Evolutionary conservation across 2,113 vertebrate species (phyloP).

Genomic region (Actenoides lindsayi): DNA sequence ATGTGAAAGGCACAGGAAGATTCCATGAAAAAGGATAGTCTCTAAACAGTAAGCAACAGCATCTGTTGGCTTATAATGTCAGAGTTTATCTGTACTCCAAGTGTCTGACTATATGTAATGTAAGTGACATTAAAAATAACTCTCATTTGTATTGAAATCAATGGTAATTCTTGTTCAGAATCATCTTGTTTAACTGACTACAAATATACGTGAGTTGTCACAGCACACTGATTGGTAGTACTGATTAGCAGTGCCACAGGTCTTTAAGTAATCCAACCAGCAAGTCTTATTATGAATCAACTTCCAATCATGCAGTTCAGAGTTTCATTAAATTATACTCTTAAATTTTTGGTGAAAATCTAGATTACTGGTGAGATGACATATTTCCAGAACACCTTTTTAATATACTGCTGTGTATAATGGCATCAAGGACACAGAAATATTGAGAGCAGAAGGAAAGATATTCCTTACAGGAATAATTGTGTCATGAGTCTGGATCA

Average conservation of each 20-base stretch:
- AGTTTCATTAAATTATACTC: background rate
- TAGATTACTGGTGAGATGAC: background rate
- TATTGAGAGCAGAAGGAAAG: background rate
- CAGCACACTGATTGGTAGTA: background rate
- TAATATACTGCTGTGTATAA: background rate
- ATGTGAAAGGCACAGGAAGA: background rate
- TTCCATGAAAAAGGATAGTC: background rate
- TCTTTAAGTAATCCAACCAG: background rate
- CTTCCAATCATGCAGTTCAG: background rate
- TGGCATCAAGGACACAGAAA: background rate
- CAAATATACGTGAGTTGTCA: background rate
- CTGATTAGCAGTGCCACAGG: background rate
- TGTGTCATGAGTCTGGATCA: background rate
- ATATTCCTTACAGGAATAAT: background rate
- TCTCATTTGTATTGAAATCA: background rate
- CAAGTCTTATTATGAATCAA: background rate
- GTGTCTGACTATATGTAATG: background rate
- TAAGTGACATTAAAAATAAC: background rate
- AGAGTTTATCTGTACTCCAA: background rate
- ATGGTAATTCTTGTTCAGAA: background rate
- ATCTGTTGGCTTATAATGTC: background rate
- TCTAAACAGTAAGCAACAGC: background rate
- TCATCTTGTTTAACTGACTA: background rate
- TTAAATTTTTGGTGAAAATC: background rate
- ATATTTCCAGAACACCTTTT: background rate